Evolutionary conservation across 2,113 vertebrate genomes (phyloP).

Genomic region (Micromys minutus): DNA sequence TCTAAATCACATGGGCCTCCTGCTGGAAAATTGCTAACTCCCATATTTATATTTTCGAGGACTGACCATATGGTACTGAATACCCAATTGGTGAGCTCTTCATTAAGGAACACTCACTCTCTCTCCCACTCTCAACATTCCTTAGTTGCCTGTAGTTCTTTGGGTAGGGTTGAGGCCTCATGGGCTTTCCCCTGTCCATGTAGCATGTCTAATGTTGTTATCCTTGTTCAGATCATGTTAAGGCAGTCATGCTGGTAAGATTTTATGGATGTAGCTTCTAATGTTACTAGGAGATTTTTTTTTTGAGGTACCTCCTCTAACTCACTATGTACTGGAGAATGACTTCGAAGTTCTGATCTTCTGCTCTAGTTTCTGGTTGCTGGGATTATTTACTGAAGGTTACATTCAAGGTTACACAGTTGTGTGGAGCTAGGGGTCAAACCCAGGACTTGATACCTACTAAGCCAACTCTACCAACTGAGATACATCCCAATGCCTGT

Average conservation of each 20-base stretch:
- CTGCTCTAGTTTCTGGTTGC: neutral
- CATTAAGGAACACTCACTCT: neutral
- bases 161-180: neutral
- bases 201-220: no score
- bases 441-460: neutral
- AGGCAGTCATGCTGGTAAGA: neutral
- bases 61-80: neutral
- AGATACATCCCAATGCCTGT: neutral
- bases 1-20: neutral
- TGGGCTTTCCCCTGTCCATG: neutral
- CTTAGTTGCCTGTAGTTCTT: neutral
- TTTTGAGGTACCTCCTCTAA: neutral
- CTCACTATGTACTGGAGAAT: neutral
- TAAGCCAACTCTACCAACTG: neutral
- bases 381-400: neutral
- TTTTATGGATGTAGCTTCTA: neutral
- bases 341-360: neutral
- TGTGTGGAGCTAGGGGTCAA: neutral
- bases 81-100: neutral
- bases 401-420: no score
- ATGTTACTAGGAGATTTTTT: neutral
- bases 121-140: neutral
- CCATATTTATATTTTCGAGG: neutral
- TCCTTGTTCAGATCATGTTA: neutral
- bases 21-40: neutral